These are phyloP conservation scores for Triops longicaudatus DNA, from an alignment of 1,140 invertebrate genomes.

Conservation along the genomic window DNA sequence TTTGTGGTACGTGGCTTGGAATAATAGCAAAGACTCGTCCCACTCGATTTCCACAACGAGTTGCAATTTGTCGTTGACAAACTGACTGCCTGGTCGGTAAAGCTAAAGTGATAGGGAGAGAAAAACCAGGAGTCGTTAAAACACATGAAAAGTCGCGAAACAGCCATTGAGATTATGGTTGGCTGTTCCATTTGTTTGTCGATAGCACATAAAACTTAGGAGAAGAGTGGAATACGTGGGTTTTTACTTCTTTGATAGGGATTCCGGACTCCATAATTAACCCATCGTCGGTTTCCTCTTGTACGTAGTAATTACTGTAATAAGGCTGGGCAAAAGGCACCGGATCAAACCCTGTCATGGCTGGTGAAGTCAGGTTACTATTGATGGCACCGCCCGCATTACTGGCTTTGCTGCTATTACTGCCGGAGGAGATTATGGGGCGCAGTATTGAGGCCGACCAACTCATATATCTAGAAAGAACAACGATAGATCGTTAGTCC, in stretches of 20 bases:
- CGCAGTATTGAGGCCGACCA: conserved; percentile 67
- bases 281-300: conserved; percentile 70
- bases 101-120: conserved; percentile 41
- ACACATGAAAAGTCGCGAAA: conserved; percentile 23
- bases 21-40: conserved; percentile 73
- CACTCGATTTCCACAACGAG: conserved; percentile 73
- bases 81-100: conserved; percentile 59
- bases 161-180: background rate
- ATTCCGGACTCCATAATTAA: conserved; percentile 76
- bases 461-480: conserved; percentile 55
- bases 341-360: conserved; percentile 46
- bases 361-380: conserved; percentile 20
- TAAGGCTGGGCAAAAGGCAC: conserved; percentile 61
- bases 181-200: background rate
- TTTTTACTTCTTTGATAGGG: conserved; percentile 60
- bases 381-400: background rate
- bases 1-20: conserved; percentile 76
- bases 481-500: background rate
- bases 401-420: background rate
- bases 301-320: conserved; percentile 74
- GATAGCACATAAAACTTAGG: background rate
- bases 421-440: conserved; percentile 29
- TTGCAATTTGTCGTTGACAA: conserved; percentile 64
- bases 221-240: background rate
- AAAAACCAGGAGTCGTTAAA: background rate